A percentile compares a stretch with the other conserved stretches of the same genome.
Conservation (phyloP, 2,113 vertebrate genomes). For the Manacus vitellinus region DNA sequence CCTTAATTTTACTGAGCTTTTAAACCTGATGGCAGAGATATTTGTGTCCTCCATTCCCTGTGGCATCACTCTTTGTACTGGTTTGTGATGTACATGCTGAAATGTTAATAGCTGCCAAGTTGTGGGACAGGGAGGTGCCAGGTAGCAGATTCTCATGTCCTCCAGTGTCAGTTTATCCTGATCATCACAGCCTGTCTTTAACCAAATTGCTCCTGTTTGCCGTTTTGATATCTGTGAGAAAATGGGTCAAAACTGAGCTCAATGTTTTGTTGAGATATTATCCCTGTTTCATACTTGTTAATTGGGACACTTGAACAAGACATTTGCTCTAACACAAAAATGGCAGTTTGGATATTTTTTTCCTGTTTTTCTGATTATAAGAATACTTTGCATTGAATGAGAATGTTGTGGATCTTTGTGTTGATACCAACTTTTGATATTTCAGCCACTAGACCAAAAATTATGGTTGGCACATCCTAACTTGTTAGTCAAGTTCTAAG, state of each 20-base stretch:
- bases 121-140: neutral
- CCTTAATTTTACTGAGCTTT: neutral
- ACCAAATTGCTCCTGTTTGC: neutral
- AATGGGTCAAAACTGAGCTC: neutral
- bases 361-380: neutral
- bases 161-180: neutral
- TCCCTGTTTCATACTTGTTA: neutral
- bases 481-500: neutral
- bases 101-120: neutral
- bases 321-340: neutral
- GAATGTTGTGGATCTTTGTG: neutral
- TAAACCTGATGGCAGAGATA: neutral
- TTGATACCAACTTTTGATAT: neutral
- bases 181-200: neutral
- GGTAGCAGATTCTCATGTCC: neutral
- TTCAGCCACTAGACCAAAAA: neutral
- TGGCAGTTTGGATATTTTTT: neutral
- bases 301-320: neutral
- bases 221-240: neutral
- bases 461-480: neutral
- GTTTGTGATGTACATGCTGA: neutral
- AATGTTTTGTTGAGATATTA: neutral
- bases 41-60: neutral
- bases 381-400: neutral
- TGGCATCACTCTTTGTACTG: rapidly evolving